Evolutionary conservation across 64 coral and sea anemone species (phyloP), one percentile per base, ranked within the genome.

Genomic region (Catalaphyllia jardinei): DNA sequence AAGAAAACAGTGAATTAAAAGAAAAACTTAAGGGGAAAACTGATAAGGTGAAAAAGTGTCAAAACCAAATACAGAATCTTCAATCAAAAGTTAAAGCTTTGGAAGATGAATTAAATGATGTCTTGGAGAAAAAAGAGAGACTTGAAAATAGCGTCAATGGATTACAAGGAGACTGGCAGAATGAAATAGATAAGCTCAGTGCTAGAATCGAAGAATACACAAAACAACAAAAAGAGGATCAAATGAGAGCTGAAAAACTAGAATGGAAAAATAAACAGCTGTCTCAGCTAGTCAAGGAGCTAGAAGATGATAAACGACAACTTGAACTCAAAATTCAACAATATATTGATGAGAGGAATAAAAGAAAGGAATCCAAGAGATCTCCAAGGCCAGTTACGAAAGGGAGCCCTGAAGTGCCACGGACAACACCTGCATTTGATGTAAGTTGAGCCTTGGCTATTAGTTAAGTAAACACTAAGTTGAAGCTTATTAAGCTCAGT

Each of bases 211-310:
- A 22, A 50, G 91, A 99, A 31, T 65, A 93, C 51, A 93, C 72
- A 28, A 83, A 90, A 20, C 89, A 88, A 71, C 91, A 95, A 54
- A 80, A 86, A 54, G 87, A 93, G 67, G 89, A 92, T 71, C 83
- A 91, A 76, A 78, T 79, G 39, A 79, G 80, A 78, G 75, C 76
- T 79, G 74, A 67, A 57, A 99, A 93, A 71, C 79, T 95, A 67
- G 94, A 95, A 91, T 85, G 71, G 84, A 95, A 91, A 78, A 99
- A 93, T 63, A 99, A 95, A 75, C 93, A 99, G 59, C 74, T 99
- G 54, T 60, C 8, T 14, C 90, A 86, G 50, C 90, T 93, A 29
- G 90, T 91, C 79, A 69, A 73, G 78, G 90, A 91, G 52, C 49
- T 95, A 15, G 79, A 87, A 63, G 78, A 85, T 55, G 82, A 92